Conservation (phyloP, 1,140 invertebrate genomes). For the Drosophila mojavensis region DNA sequence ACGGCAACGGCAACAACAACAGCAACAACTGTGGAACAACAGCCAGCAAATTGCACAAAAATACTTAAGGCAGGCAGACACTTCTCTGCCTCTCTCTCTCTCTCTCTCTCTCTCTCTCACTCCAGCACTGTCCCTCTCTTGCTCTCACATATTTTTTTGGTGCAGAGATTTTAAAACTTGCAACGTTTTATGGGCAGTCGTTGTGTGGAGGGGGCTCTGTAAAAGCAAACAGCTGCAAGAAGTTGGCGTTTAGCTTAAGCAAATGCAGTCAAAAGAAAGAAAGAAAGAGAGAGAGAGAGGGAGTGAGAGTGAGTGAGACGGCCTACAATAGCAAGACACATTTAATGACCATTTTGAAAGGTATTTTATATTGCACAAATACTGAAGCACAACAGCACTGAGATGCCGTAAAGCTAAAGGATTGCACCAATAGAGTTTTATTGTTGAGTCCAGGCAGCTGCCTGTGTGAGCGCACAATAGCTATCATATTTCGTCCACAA, state of each 20-base stretch:
- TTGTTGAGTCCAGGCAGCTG: no score
- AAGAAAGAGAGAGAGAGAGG: not conserved
- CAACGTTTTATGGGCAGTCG: constrained; percentile 47
- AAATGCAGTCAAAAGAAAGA: constrained; percentile 53
- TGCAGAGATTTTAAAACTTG: constrained; percentile 70
- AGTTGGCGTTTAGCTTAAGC: constrained; percentile 69
- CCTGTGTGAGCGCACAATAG: no score
- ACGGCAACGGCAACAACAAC: constrained; percentile 10
- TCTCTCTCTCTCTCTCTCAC: not conserved
- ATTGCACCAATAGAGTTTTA: no score
- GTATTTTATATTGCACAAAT: constrained; percentile 16
- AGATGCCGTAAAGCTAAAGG: no score
- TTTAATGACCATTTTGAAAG: constrained; percentile 65
- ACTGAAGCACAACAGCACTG: no score
- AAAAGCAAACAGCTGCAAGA: constrained; percentile 72
- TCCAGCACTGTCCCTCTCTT: not conserved
- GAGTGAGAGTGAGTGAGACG: not conserved
- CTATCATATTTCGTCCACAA: no score
- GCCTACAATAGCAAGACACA: constrained; percentile 14
- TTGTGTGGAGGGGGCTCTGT: constrained; percentile 6
- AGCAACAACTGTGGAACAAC: constrained; percentile 28
- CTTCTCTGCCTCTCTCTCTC: not conserved
- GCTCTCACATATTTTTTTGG: constrained; percentile 48
- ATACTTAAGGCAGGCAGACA: constrained; percentile 65
- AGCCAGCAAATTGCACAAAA: constrained; percentile 75